Conservation (phyloP, 2,113 vertebrate species). For the Alces alces region DNA sequence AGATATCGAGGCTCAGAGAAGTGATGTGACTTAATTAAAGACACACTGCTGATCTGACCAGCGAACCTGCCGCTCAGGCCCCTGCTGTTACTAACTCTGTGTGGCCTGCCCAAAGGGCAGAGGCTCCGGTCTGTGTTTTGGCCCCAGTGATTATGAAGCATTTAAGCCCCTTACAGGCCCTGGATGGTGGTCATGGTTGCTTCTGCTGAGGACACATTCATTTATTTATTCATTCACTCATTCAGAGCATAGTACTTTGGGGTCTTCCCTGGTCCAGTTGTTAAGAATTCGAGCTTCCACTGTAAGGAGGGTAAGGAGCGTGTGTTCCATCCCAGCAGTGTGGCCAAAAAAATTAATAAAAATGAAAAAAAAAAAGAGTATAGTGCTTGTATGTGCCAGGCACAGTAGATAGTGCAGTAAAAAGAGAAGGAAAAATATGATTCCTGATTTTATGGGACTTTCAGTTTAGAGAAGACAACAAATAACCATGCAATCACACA, state of each 20-base stretch:
- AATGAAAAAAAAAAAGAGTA: not conserved
- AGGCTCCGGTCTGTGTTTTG: not conserved
- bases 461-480: not conserved
- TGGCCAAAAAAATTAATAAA: not conserved
- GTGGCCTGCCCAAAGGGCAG: not conserved
- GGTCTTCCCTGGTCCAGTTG: not conserved
- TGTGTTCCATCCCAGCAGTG: not conserved
- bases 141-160: not conserved
- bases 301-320: not conserved
- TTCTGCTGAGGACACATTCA: not conserved
- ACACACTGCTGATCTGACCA: not conserved
- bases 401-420: not conserved
- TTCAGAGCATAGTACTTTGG: not conserved
- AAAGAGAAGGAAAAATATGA: not conserved
- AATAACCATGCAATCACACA: not conserved
- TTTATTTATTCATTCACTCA: not conserved
- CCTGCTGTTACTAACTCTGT: not conserved
- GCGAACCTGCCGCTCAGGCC: accelerated
- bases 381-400: not conserved
- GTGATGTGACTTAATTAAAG: not conserved
- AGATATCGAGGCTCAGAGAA: not conserved
- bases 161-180: not conserved
- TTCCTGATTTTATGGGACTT: not conserved
- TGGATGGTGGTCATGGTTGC: not conserved
- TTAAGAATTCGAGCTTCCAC: not conserved